Base-by-base conservation (phyloP, 2,797 vertebrate species). In the Clarias laeviceps region DNA sequence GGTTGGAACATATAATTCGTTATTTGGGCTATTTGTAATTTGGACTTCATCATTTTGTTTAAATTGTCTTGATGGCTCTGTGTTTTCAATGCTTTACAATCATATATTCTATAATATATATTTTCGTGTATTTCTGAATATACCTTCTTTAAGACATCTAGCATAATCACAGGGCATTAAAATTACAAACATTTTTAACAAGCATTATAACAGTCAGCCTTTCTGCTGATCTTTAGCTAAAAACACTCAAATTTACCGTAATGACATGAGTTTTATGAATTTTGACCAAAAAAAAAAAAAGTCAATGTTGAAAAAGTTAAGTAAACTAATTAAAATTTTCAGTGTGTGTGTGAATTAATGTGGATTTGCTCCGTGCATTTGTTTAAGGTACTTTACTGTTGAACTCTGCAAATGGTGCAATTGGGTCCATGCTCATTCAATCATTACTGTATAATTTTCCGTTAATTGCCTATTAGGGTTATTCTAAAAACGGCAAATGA, bases 361-460 rank as follows among this genome's bases (percentile, higher is more conserved):
- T 22, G 57, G 59, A 62, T 79, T 79, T 40, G 57, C 57, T 15
- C 62, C 22, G 11, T 79, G 77, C 77, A 40, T 79, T 24, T 79
- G 34, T 79, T 62, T 79, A 3, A 62, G 77, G 20, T n/a, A 61
- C 34, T 79, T 62, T 40, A 40, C 57, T 27, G 0, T 79, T 79
- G 57, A 79, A 79, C 77, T 79, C 57, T 37, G 77, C 32, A 79
- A 79, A 79, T 40, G 22, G 77, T 62, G 57, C 77, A 62, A 62
- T 8, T 62, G 59, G 57, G 77, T 79, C 77, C 32, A 40, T 62
- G 77, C 14, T 57, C n/a, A 34, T 62, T 79, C 77, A 62, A 79
- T 79, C 77, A 79, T 79, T 79, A 27, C 57, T 79, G 80, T 57
- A 69, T 68, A 82, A 68, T 82, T 70, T 54, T 18, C 11, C 7